Conservation (phyloP, 2,888 invertebrate species). For the Platycheirus rosarum region DNA sequence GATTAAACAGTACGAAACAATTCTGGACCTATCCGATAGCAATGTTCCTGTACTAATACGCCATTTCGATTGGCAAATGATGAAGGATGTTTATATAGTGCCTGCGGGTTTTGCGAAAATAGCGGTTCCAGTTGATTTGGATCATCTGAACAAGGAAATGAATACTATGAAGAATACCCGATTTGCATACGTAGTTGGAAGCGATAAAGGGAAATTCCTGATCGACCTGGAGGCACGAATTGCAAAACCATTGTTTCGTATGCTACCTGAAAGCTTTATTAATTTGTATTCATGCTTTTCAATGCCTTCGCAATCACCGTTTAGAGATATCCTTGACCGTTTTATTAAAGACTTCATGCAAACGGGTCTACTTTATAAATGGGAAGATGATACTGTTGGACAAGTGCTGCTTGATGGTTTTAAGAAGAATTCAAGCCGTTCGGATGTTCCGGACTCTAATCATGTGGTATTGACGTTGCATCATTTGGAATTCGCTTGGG, state of each 20-base stretch:
- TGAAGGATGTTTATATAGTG: background rate
- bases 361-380: slow-evolving; percentile 27
- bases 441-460: background rate
- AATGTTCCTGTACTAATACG: slow-evolving; percentile 21
- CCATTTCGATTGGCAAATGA: background rate
- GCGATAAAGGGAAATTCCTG: slow-evolving; percentile 7
- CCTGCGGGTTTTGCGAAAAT: background rate
- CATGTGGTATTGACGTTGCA: slow-evolving; percentile 3
- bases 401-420: background rate
- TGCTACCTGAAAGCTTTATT: background rate
- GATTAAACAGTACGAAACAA: slow-evolving; percentile 11
- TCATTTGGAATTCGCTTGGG: slow-evolving; percentile 40
- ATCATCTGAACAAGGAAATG: background rate
- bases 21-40: slow-evolving; percentile 39
- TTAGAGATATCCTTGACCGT: background rate
- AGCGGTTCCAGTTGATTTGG: background rate
- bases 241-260: background rate
- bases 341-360: background rate
- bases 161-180: background rate
- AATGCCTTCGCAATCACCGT: background rate
- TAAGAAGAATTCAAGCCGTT: background rate
- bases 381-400: background rate
- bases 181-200: background rate
- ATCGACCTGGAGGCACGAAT: background rate
- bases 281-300: background rate